These are phyloP conservation scores for Vanessa tameamea DNA, from an alignment of 1,140 invertebrate species.

Conservation along the genomic window DNA sequence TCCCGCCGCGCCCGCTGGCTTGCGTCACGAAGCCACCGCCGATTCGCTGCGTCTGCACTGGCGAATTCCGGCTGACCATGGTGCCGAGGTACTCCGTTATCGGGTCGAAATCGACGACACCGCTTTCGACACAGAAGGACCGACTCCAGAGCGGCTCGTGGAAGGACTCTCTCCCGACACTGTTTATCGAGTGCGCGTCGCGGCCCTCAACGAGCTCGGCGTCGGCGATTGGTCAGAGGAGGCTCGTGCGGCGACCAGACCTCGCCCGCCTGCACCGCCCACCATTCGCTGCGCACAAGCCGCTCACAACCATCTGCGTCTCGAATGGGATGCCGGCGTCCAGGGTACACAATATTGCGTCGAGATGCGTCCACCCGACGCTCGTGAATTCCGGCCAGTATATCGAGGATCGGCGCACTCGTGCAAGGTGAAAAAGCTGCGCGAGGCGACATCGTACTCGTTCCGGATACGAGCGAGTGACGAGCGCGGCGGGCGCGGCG, in stretches of 20 bases:
- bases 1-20: slow-evolving; percentile 84
- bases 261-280: slow-evolving; percentile 89
- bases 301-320: slow-evolving; percentile 90
- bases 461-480: slow-evolving; percentile 92
- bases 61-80: slow-evolving; percentile 87
- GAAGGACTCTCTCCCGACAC: slow-evolving; percentile 81
- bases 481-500: slow-evolving; percentile 89
- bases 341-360: slow-evolving; percentile 89
- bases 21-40: slow-evolving; percentile 83
- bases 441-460: slow-evolving; percentile 88
- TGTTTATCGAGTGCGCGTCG: slow-evolving; percentile 86
- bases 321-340: slow-evolving; percentile 91
- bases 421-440: slow-evolving; percentile 90
- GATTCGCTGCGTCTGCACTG: slow-evolving; percentile 86
- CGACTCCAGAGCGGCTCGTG: slow-evolving; percentile 78
- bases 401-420: slow-evolving; percentile 89
- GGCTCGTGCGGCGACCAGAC: slow-evolving; percentile 86
- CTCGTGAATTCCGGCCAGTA: slow-evolving; percentile 86
- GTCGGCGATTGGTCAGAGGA: slow-evolving; percentile 88
- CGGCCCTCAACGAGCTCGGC: slow-evolving; percentile 91
- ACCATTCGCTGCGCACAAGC: slow-evolving; percentile 85
- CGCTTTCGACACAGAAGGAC: slow-evolving; percentile 81
- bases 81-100: slow-evolving; percentile 87
- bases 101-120: slow-evolving; percentile 87
- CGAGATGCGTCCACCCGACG: slow-evolving; percentile 86